A percentile compares a stretch with the other conserved stretches of the same genome.
These are phyloP conservation scores for Triops cancriformis DNA, from an alignment of 1,140 invertebrate genomes.

Conservation along the genomic window DNA sequence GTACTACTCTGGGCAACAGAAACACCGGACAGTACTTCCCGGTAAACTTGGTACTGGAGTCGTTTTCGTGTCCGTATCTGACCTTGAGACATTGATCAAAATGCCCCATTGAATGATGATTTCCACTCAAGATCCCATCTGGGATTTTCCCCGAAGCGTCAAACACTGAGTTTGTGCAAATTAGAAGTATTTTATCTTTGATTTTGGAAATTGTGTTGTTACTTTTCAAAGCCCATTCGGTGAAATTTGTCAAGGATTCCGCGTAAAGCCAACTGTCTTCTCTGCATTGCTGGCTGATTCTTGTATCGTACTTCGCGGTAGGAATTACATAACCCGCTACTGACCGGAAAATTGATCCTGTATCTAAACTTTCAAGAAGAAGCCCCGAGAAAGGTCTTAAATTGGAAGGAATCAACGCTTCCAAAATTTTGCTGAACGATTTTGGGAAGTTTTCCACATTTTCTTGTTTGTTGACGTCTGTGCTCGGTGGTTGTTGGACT, in stretches of 20 bases:
- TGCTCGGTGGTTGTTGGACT: no score
- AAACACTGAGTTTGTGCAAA: no score
- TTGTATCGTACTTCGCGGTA: background rate
- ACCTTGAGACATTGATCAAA: background rate
- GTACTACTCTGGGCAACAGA: background rate
- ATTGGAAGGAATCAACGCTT: no score
- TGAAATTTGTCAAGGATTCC: background rate
- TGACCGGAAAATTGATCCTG: no score
- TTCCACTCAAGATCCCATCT: background rate
- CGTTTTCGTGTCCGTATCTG: background rate
- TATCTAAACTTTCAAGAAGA: no score
- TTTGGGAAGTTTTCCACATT: no score
- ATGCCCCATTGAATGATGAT: background rate
- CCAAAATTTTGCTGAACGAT: no score
- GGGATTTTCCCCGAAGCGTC: background rate
- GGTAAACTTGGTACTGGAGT: background rate
- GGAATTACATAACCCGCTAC: no score
- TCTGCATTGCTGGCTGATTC: constrained; percentile 17
- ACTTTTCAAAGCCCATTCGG: constrained; percentile 17
- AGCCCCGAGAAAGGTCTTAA: no score
- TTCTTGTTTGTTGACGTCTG: no score
- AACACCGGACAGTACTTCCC: no score
- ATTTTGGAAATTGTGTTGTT: background rate
- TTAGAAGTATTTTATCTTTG: no score
- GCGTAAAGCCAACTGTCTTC: constrained; percentile 16